Percentiles rank a stretch among this genome's conserved stretches.
These are phyloP conservation scores for Synergus laeviventris DNA, from an alignment of 2,888 invertebrate species.

Conservation along the genomic window DNA sequence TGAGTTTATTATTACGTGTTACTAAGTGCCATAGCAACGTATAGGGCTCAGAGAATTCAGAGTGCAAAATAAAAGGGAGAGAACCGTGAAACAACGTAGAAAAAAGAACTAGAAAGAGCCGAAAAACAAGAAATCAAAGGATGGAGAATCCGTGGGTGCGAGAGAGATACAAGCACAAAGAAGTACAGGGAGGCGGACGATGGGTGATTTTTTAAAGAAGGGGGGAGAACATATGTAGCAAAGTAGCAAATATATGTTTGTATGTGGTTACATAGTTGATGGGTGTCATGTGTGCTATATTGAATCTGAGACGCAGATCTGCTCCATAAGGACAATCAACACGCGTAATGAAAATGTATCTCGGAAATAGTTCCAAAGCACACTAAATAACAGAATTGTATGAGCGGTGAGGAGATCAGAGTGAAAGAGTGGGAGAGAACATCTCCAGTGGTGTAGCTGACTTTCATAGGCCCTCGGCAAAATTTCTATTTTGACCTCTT, in stretches of 20 bases:
- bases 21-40: not conserved
- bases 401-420: not conserved
- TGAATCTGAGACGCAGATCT: slow-evolving; percentile 2
- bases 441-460: not conserved
- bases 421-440: slow-evolving; percentile 4
- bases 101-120: not conserved
- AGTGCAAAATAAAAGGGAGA: slow-evolving; percentile 37
- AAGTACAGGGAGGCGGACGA: not conserved
- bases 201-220: not conserved
- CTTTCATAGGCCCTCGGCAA: not conserved
- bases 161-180: slow-evolving; percentile 18
- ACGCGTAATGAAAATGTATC: slow-evolving; percentile 34
- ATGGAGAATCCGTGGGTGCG: not conserved
- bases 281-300: not conserved
- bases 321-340: slow-evolving; percentile 26
- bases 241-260: no score
- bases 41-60: slow-evolving; percentile 14
- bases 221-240: not conserved
- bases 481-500: not conserved
- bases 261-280: not conserved
- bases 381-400: slow-evolving; percentile 11
- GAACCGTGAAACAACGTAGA: not conserved
- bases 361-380: slow-evolving; percentile 25
- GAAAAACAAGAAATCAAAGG: slow-evolving; percentile 26
- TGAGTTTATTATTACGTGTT: not conserved